Evolutionary conservation across 2,888 invertebrate genomes (phyloP).

Genomic region (Synergus laeviventris): DNA sequence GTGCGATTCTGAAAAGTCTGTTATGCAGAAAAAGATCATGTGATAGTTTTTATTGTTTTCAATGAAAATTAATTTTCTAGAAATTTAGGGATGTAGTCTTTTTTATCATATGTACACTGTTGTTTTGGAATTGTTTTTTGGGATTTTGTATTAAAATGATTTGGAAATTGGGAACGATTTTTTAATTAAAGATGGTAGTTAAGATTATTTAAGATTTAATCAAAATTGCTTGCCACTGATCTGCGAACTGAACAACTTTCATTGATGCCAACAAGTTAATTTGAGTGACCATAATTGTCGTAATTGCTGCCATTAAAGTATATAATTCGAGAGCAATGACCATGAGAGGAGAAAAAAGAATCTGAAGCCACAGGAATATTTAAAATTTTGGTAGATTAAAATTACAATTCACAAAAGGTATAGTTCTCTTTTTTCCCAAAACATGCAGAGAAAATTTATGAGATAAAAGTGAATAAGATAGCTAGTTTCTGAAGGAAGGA

Average conservation of each 20-base stretch:
- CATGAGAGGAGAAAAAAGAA: not conserved
- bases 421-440: not conserved
- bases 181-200: not conserved
- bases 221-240: not conserved
- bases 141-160: not conserved
- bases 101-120: not conserved
- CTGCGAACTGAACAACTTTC: not conserved
- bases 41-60: not conserved
- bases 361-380: not conserved
- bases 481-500: not conserved
- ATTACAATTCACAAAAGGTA: not conserved
- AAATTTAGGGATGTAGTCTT: not conserved
- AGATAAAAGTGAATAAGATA: not conserved
- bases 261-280: constrained; percentile 2
- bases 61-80: not conserved
- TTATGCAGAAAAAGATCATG: not conserved
- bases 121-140: not conserved
- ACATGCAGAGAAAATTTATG: not conserved
- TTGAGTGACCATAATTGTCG: not conserved
- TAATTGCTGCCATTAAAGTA: not conserved
- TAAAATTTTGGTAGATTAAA: too few species aligned
- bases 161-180: not conserved
- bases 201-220: constrained; percentile 8
- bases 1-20: not conserved
- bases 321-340: constrained; percentile 4